Base-by-base conservation (phyloP, 2,888 invertebrate species). In the Vesta saturnalis region DNA sequence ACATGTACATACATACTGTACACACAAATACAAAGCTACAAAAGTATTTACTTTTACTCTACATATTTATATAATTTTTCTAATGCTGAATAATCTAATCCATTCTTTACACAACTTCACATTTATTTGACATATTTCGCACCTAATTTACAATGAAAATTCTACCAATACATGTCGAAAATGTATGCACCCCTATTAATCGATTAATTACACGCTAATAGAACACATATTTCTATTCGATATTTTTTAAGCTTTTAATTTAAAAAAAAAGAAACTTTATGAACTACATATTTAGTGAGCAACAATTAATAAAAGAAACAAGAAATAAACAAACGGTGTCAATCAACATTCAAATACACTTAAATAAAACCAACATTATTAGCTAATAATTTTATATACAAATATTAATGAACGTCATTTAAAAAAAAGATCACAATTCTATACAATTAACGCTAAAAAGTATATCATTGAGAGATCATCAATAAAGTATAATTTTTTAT, bases 1-100 rank as follows among this genome's bases (percentile, higher is more conserved):
- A 81, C 78, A 76, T 72, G 79, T 80, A 82, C 77, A 80, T 80
- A 80, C 79, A 78, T 79, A 80, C 79, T 78, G 79, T 74, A 70
- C 72, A 60, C 76, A 78, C 77, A 79, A 78, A 79, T 81, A 80
- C 79, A 79, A 81, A 79, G 52, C 52, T 52, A 52, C 8, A 52
- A 52, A 21, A 52, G 21, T 18, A 52, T 52, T 52, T 23, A n/a
- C 39, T n/a, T n/a, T 19, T 52, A 19, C 12, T 5, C 19, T 52
- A 52, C 1, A 52, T 52, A 3, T 12, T 12, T 21, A 52, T 52
- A 21, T 52, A 52, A 18, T 19, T 52, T 19, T 52, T 19, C 52
- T 52, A 52, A 21, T 39, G 39, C 39, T n/a, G n/a, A n/a, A n/a
- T n/a, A n/a, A 8, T 30, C 10, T 10, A 6, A 30, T 30, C 30